phyloP scores from a whole-genome alignment of 2,113 vertebrate genomes.

The Pangasianodon hypophthalmus region DNA sequence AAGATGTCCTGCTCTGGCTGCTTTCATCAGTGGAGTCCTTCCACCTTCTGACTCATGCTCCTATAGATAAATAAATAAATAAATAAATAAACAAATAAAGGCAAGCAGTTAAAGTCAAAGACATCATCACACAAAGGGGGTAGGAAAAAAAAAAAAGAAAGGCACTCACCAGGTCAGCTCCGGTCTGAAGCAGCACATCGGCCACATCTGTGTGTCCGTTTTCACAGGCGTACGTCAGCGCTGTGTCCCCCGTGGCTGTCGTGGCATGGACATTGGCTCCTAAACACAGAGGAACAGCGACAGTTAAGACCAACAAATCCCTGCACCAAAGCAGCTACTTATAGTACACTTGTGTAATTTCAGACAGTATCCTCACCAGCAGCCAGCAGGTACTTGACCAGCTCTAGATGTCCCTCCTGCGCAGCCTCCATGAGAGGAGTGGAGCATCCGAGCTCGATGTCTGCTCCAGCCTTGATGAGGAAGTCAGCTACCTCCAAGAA shows the following conservation, averaged over 20 bases:
- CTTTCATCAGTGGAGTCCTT: constrained; percentile 97
- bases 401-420: constrained; percentile 95
- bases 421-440: constrained; percentile 98
- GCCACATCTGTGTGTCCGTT: constrained; percentile 98
- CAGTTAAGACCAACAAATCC: not conserved
- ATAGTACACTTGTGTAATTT: not conserved
- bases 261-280: constrained; percentile 97
- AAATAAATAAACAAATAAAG: not conserved
- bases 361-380: constrained; percentile 78
- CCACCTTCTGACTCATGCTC: constrained; percentile 98
- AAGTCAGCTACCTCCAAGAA: constrained; percentile 98
- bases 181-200: constrained; percentile 94
- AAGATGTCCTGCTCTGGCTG: constrained; percentile 95
- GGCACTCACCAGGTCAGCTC: constrained; percentile 89
- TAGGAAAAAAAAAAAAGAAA: not conserved
- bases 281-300: constrained; percentile 58
- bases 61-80: constrained; percentile 67
- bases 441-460: constrained; percentile 97
- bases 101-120: not conserved
- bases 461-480: constrained; percentile 96
- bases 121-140: not conserved
- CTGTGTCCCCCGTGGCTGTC: constrained; percentile 97
- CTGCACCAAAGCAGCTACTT: not conserved
- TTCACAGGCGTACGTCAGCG: constrained; percentile 96
- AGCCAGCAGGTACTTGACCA: constrained; percentile 96